A percentile compares a stretch with the other conserved stretches of the same genome.
Conservation (phyloP, 2,888 invertebrate genomes). For the Orthonevra nobilis region DNA sequence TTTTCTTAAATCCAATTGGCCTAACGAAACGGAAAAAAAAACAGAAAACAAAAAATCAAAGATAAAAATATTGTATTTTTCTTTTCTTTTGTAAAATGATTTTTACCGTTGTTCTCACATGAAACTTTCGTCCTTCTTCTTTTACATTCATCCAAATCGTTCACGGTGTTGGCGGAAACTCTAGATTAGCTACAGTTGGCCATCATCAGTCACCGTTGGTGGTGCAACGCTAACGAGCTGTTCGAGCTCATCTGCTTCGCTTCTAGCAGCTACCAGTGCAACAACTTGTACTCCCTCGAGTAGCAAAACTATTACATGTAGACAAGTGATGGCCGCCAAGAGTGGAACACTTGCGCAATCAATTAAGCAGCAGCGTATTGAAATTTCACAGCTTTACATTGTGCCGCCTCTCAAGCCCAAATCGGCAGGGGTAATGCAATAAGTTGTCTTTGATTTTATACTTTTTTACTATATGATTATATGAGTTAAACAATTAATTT, state of each 20-base stretch:
- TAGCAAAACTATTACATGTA: conserved; percentile 51
- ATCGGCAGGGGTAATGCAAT: conserved; percentile 71
- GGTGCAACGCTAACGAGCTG: conserved; percentile 51
- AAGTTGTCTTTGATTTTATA: no score
- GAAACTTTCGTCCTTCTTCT: conserved; percentile 59
- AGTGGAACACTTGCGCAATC: conserved; percentile 72
- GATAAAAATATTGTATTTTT: conserved; percentile 51
- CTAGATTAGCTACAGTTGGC: conserved; percentile 83
- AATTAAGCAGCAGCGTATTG: conserved; percentile 73
- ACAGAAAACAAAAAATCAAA: conserved; percentile 61
- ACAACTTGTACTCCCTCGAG: conserved; percentile 39
- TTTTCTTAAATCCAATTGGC: conserved; percentile 1
- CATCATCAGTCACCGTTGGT: conserved; percentile 72
- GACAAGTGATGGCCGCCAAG: conserved; percentile 62
- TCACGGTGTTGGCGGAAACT: conserved; percentile 39
- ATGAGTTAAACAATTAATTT: no score
- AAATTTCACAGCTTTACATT: conserved; percentile 74
- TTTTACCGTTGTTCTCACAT: conserved; percentile 54
- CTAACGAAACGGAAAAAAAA: conserved; percentile 30
- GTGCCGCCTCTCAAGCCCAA: conserved; percentile 72
- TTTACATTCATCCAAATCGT: conserved; percentile 35
- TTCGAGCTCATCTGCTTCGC: conserved; percentile 45
- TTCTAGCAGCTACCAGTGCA: conserved; percentile 61
- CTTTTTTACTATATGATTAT: no score
- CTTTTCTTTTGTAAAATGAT: conserved; percentile 18